Evolutionary conservation across 2,113 vertebrate genomes (phyloP).

Genomic region (Cephalopholis sonnerati): DNA sequence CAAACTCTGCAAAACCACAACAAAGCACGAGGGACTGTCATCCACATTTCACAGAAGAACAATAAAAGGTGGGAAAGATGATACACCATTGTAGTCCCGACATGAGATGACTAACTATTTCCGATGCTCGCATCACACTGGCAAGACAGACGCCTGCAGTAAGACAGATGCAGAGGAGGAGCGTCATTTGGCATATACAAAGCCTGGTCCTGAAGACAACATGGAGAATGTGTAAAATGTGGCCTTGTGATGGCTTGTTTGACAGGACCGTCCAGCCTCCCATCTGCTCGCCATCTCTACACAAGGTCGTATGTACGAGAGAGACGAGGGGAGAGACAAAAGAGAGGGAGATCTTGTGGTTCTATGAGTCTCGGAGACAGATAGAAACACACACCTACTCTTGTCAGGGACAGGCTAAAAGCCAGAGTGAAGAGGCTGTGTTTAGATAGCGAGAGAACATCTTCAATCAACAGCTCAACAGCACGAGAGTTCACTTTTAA

Average conservation of each 20-base stretch:
- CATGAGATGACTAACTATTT: conserved; percentile 7
- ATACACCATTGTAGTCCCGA: conserved; percentile 10
- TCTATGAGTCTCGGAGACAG: conserved; percentile 14
- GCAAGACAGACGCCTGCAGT: background rate
- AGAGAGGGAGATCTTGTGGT: conserved; percentile 24
- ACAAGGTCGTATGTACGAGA: conserved; percentile 31
- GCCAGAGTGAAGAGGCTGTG: conserved; percentile 50
- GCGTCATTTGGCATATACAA: conserved; percentile 1
- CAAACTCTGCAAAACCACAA: conserved; percentile 30
- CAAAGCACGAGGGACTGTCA: background rate
- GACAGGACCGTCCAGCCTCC: conserved; percentile 48
- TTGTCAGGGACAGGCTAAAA: conserved; percentile 51
- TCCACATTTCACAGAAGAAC: conserved; percentile 17
- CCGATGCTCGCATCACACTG: conserved; percentile 5
- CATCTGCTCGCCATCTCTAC: conserved; percentile 59
- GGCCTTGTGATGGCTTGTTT: conserved; percentile 68
- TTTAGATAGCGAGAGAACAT: conserved; percentile 60
- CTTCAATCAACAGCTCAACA: conserved; percentile 55
- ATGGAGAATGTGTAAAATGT: conserved; percentile 57
- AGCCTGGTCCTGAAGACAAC: conserved; percentile 14
- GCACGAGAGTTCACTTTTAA: conserved; percentile 52
- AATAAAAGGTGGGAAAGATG: conserved; percentile 37
- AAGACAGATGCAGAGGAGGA: conserved; percentile 3
- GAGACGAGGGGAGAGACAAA: conserved; percentile 7
- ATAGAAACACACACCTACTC: conserved; percentile 18